Conservation (phyloP, 2,797 vertebrate species). For the Tangara arthus region DNA sequence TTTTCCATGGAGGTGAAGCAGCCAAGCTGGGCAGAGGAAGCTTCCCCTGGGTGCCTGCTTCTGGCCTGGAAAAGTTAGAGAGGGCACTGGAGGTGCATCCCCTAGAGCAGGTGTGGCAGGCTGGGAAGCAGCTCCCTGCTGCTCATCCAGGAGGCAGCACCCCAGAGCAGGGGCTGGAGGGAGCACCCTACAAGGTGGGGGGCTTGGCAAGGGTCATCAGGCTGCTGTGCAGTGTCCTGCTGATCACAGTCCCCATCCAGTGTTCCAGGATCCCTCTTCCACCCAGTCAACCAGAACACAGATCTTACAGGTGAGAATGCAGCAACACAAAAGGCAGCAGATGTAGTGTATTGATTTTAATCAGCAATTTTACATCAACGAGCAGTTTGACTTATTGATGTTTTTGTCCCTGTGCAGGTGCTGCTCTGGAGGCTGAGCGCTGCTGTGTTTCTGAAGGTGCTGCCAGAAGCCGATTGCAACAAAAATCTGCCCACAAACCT, state of each 20-base stretch:
- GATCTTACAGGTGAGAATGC: not conserved
- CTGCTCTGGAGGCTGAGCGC: not conserved
- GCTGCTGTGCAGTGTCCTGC: not conserved
- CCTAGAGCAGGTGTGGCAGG: not conserved
- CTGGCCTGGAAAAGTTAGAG: not conserved
- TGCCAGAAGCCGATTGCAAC: not conserved
- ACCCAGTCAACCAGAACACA: not conserved
- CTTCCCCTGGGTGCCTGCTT: not conserved
- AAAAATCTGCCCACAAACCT: not conserved
- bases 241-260: not conserved
- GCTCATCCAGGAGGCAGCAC: not conserved
- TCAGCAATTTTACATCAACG: not conserved
- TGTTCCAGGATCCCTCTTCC: not conserved
- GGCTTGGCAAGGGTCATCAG: not conserved
- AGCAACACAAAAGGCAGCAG: not conserved
- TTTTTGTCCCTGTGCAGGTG: not conserved
- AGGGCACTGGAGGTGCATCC: not conserved
- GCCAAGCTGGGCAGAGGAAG: not conserved
- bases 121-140: not conserved
- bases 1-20: not conserved
- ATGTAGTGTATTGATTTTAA: not conserved
- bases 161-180: not conserved
- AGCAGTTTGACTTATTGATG: not conserved
- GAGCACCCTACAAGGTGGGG: rapidly evolving
- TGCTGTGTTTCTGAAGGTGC: not conserved